Percentiles rank a stretch among this genome's conserved stretches.
These are phyloP conservation scores for Drosophila bifasciata DNA, from an alignment of 1,140 invertebrate genomes.

Conservation along the genomic window DNA sequence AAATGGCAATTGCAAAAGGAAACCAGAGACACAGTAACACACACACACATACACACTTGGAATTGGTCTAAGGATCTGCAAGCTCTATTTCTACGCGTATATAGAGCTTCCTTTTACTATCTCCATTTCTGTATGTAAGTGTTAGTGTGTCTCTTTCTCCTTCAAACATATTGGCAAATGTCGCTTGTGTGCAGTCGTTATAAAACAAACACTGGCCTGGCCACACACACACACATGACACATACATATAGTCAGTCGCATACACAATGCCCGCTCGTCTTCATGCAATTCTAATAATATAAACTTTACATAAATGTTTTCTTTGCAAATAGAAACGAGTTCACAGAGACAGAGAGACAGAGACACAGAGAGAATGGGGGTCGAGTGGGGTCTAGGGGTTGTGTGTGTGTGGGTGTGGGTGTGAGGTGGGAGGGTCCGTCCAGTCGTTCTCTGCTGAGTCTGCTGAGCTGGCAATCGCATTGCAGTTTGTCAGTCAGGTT, in stretches of 20 bases:
- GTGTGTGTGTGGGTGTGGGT: conserved; percentile 9
- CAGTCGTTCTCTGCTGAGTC: conserved; percentile 29
- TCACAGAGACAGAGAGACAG: conserved; percentile 35
- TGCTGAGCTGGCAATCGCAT: conserved; percentile 64
- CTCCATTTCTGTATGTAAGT: too few relatives aligned
- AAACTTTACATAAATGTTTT: conserved; percentile 81
- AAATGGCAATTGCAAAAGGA: conserved; percentile 51
- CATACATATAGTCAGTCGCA: conserved; percentile 30
- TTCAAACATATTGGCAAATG: conserved; percentile 70
- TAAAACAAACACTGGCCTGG: conserved; percentile 57
- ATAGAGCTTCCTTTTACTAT: too few relatives aligned
- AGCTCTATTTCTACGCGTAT: neutral
- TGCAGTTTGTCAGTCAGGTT: conserved; percentile 59
- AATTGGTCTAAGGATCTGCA: conserved; percentile 29
- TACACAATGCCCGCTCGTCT: conserved; percentile 33
- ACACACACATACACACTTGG: conserved; percentile 17
- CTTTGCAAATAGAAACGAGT: conserved; percentile 64
- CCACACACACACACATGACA: conserved; percentile 23
- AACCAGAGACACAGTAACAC: conserved; percentile 9
- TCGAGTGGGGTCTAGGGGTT: conserved; percentile 2
- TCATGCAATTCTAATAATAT: conserved; percentile 73
- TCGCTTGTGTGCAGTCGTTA: conserved; percentile 55
- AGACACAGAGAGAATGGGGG: neutral
- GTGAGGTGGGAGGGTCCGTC: conserved; percentile 13
- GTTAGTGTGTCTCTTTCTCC: conserved; percentile 16